Conservation (phyloP, 1,140 invertebrate genomes). For the Macrostomum lignano region DNA sequence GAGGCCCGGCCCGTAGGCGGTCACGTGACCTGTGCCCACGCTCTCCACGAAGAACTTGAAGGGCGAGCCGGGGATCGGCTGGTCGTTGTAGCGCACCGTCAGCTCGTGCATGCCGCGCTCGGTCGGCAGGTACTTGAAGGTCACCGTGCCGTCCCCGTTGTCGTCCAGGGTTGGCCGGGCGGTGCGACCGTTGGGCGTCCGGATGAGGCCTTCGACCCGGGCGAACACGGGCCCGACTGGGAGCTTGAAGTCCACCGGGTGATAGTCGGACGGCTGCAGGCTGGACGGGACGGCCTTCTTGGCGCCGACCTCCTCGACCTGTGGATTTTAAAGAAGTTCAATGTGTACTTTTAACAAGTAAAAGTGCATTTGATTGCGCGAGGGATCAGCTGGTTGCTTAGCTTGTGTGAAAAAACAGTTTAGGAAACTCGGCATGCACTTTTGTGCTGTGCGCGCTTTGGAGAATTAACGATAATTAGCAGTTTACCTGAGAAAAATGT, state of each 20-base stretch:
- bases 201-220: conserved; percentile 35
- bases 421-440: too few relatives aligned
- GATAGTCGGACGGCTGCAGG: too few relatives aligned
- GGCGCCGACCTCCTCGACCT: too few relatives aligned
- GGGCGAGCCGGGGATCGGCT: conserved; percentile 70
- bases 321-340: too few relatives aligned
- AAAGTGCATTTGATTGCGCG: too few relatives aligned
- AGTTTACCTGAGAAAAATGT: too few relatives aligned
- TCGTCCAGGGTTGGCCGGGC: conserved; percentile 51
- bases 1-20: conserved; percentile 53
- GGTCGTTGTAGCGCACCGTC: conserved; percentile 66
- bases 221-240: conserved; percentile 25
- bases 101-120: conserved; percentile 77
- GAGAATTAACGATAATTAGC: too few relatives aligned
- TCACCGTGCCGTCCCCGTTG: conserved; percentile 79
- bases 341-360: too few relatives aligned
- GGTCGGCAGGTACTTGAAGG: conserved; percentile 64
- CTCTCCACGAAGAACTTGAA: conserved; percentile 79
- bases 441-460: too few relatives aligned
- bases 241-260: conserved; percentile 22
- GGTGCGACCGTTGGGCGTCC: conserved; percentile 65
- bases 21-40: conserved; percentile 61
- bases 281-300: too few relatives aligned
- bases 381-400: too few relatives aligned
- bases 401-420: too few relatives aligned